Conservation (phyloP, 2,797 vertebrate species). For the Atherinosoma microstoma region DNA sequence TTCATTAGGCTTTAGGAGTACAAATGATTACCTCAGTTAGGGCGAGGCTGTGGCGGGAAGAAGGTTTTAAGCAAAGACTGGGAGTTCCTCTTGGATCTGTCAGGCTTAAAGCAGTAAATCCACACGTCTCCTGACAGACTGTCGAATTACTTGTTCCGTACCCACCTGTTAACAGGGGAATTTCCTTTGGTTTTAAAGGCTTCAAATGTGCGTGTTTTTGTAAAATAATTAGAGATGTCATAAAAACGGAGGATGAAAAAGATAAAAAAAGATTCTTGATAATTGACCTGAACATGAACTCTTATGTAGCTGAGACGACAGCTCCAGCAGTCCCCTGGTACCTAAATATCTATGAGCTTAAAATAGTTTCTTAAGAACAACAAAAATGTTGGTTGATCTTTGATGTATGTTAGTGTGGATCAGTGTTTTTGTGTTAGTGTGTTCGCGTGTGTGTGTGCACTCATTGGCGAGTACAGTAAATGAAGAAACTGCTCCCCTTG, state of each 20-base stretch:
- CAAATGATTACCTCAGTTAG: conserved; percentile 52
- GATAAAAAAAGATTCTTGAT: conserved; percentile 24
- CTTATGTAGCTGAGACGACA: conserved; percentile 29
- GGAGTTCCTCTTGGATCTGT: conserved; percentile 56
- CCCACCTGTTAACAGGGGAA: conserved; percentile 52
- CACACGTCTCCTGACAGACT: conserved; percentile 49
- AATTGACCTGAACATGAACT: conserved; percentile 15
- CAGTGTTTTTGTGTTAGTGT: background rate
- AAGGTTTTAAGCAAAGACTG: conserved; percentile 56
- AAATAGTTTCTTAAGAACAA: conserved; percentile 30
- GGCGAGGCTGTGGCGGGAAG: conserved; percentile 35
- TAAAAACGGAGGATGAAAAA: conserved; percentile 14
- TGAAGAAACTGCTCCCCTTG: conserved; percentile 13
- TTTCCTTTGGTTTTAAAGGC: conserved; percentile 30
- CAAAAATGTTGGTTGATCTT: conserved; percentile 27
- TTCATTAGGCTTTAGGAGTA: conserved; percentile 25
- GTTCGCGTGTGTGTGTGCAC: background rate
- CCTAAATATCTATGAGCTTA: conserved; percentile 27
- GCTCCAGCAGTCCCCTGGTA: conserved; percentile 25
- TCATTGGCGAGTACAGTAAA: conserved; percentile 12
- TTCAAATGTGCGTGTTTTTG: conserved; percentile 6
- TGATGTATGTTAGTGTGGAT: conserved; percentile 14
- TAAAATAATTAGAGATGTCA: conserved; percentile 28
- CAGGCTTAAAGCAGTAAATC: conserved; percentile 62
- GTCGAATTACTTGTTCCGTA: conserved; percentile 54